Evolutionary conservation across 2,797 vertebrate species (phyloP), one percentile per base, ranked within the genome.

Genomic region (Sphaeramia orbicularis): DNA sequence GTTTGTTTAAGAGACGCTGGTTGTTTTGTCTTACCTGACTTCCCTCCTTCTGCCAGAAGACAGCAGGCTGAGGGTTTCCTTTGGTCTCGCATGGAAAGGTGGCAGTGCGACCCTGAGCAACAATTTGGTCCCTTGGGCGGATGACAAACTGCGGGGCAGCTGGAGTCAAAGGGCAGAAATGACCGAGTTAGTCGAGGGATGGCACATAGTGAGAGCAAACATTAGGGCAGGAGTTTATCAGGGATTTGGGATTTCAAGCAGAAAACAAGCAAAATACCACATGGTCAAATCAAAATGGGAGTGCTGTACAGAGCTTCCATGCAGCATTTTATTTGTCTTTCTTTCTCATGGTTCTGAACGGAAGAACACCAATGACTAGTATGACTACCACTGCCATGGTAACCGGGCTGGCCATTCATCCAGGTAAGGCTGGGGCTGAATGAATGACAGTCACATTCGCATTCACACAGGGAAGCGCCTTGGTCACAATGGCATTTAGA

Each of bases 41-140:
- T 69, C 98, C 98, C 89, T 99, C 98, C 80, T 96, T 99, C 88
- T 99, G 98, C 98, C 98, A 99, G 92, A 99, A 99, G 65, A 99
- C 97, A 24, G 97, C 97, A 40, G 98, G 98, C 72, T 99, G 98
- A 14, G 98, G 98, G 79, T 99, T 99, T 78, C 98, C 98, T 93
- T 96, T 99, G 54, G 98, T 98, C 93, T 98, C 97, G 89, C 98
- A 99, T 2, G 97, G 97, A 89, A 99, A 99, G 69, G 95, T 96
- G 79, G 96, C 96, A 1, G 95, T 96, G 60, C 96, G 96, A 56
- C 97, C 97, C 84, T 99, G 98, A 49, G 96, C 95, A 88, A 98
- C 96, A 70, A 99, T 99, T 90, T 99, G 98, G 93, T 99, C 97
- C 76, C 98, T 94, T 14, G 98, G 98, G 53, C 98, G 95, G 88